Percentiles rank a stretch among this genome's conserved stretches.
Conservation (phyloP, 2,888 invertebrate genomes). For the Eilema caniola region DNA sequence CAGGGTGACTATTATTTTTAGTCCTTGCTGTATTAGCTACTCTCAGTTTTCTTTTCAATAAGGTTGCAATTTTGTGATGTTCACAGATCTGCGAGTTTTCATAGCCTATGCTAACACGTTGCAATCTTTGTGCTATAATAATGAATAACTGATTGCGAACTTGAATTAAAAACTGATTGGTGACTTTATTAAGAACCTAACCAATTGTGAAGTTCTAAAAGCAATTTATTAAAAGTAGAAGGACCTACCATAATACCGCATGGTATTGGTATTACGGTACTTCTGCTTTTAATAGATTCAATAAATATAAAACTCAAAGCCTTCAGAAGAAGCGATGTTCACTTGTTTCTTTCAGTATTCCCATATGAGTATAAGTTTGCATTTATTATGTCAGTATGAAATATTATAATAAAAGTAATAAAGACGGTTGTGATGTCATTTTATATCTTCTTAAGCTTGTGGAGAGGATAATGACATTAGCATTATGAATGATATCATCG, state of each 20-base stretch:
- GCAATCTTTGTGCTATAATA: not conserved
- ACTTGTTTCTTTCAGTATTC: conserved; percentile 28
- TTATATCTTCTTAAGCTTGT: conserved; percentile 1
- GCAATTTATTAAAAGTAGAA: no score
- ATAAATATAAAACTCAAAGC: not conserved
- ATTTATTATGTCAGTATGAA: conserved; percentile 31
- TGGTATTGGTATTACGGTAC: not conserved
- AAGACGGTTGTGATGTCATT: conserved; percentile 29
- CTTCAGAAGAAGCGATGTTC: not conserved
- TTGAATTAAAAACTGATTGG: not conserved
- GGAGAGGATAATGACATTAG: conserved; percentile 26
- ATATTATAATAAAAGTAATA: conserved; percentile 35
- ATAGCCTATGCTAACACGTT: not conserved
- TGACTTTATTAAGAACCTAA: not conserved
- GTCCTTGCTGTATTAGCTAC: not conserved
- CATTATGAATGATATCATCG: conserved; percentile 7
- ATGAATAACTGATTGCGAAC: not conserved
- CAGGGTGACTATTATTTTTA: not conserved
- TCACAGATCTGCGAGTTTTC: not conserved
- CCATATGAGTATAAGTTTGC: conserved; percentile 25
- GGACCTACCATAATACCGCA: no score
- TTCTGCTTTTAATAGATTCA: not conserved
- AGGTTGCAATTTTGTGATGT: not conserved
- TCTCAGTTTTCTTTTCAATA: not conserved
- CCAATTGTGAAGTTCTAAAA: not conserved